Base-by-base conservation (phyloP, 1,140 invertebrate genomes). In the Ips nitidus region DNA sequence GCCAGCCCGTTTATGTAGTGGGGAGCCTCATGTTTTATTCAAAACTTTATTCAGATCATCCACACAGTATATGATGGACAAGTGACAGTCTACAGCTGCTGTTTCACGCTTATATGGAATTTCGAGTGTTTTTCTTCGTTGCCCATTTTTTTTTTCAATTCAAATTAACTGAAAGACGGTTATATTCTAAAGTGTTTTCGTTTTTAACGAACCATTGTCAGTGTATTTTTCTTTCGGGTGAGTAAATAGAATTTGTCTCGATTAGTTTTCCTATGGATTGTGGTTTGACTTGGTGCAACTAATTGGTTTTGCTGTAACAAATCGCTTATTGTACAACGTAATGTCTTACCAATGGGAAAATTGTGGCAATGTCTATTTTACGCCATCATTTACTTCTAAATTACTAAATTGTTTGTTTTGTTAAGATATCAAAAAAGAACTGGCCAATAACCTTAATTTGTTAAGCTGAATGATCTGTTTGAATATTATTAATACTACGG, bases 1-100 rank as follows among this genome's bases (percentile, higher is more conserved):
- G 71, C 45, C 58, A 41, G 41, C 52, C 53, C 76, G 76, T 76
- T 77, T 76, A 73, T 76, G 73, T 75, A 78, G 74, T 71, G 75
- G 75, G 76, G 75, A 74, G 72, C 66, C 69, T 70, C 53, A 74
- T 78, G 75, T 73, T 75, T 79, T 78, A 79, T 79, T 78, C 78
- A 78, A 75, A 73, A 73, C 73, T 67, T 74, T 77, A 77, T 76
- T 77, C 75, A 74, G 73, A 78, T 77, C 76, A 75, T 77, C 75
- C 72, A 75, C 74, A 72, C 67, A 60, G 50, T 59, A 56, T 62
- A 67, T 76, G 76, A 79, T 78, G 75, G 77, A 79, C 77, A 79
- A 79, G 77, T 79, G 77, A 78, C 77, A 77, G 75, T 75, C 68
- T 66, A 78, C 77, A 79, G 77, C 76, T 79, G 77, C 75, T 72